phyloP scores from a whole-genome alignment of 2,888 invertebrate species.

The Mythimna albipuncta region DNA sequence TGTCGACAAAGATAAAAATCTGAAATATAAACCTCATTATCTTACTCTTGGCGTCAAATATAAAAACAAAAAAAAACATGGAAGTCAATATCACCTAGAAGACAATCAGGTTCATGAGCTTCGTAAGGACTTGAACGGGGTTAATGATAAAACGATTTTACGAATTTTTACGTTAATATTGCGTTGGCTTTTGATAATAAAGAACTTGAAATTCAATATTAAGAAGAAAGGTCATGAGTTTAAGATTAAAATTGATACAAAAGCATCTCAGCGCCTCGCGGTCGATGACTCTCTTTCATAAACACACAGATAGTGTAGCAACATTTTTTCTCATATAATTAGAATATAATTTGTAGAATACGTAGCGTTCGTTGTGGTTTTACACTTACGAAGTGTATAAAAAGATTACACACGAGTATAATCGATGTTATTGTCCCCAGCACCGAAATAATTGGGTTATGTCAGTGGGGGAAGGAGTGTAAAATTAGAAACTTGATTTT shows the following conservation, averaged over 20 bases:
- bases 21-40: background rate
- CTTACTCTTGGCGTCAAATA: background rate
- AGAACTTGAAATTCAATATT: background rate
- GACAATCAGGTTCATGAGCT: background rate
- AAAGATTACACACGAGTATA: conserved; percentile 11
- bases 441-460: conserved; percentile 41
- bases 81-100: background rate
- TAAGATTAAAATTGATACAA: conserved; percentile 30
- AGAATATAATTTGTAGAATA: conserved; percentile 46
- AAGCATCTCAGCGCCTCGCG: conserved; percentile 33
- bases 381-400: background rate
- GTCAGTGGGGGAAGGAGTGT: conserved; percentile 17
- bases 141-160: background rate
- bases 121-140: background rate
- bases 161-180: background rate
- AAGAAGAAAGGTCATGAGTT: background rate
- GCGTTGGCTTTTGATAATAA: background rate
- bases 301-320: conserved; percentile 42
- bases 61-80: background rate
- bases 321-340: conserved; percentile 38
- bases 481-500: conserved; percentile 30
- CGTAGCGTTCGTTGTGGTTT: conserved; percentile 18
- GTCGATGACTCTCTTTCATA: conserved; percentile 52
- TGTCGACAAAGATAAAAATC: background rate
- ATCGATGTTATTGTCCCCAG: conserved; percentile 10